phyloP scores from a whole-genome alignment of 2,888 invertebrate genomes.

The Sthenelais limicola region DNA sequence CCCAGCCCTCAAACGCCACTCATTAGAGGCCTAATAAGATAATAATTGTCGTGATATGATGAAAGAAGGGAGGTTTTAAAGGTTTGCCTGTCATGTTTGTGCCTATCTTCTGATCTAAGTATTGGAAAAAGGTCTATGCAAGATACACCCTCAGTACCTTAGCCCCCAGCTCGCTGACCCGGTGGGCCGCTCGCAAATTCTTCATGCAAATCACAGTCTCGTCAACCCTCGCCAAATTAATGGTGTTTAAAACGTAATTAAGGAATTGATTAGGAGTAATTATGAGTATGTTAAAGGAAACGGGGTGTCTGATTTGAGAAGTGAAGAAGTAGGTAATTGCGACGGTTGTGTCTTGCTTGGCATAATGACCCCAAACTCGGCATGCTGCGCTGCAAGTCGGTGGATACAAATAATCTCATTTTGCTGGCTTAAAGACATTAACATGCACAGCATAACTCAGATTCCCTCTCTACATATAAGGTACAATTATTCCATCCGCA shows the following conservation, averaged over 20 bases:
- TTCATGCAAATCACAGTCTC: slow-evolving; percentile 27
- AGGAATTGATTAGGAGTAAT: slow-evolving; percentile 39
- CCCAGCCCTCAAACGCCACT: slow-evolving; percentile 23
- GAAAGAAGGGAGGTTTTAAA: slow-evolving; percentile 28
- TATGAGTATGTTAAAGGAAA: slow-evolving; percentile 32
- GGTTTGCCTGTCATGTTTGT: slow-evolving; percentile 16
- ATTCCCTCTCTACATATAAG: no score
- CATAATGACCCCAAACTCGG: background rate
- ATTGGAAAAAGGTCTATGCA: background rate
- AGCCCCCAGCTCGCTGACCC: background rate
- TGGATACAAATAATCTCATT: slow-evolving; percentile 37
- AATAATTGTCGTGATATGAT: slow-evolving; percentile 31
- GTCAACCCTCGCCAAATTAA: slow-evolving; percentile 27
- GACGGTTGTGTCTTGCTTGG: background rate
- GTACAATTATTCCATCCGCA: no score
- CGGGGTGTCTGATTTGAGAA: slow-evolving; percentile 26
- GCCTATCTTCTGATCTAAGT: slow-evolving; percentile 26
- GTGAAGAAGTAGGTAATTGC: slow-evolving; percentile 32
- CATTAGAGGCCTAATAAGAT: slow-evolving; percentile 33
- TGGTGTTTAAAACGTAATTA: slow-evolving; percentile 38
- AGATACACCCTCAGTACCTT: background rate
- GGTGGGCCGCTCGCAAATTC: background rate
- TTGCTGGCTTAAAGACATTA: slow-evolving; percentile 35
- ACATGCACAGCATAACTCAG: slow-evolving; percentile 35
- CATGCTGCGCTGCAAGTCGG: no score